Base-by-base conservation (phyloP, 2,797 vertebrate species). In the Oreonectes daqikongensis region DNA sequence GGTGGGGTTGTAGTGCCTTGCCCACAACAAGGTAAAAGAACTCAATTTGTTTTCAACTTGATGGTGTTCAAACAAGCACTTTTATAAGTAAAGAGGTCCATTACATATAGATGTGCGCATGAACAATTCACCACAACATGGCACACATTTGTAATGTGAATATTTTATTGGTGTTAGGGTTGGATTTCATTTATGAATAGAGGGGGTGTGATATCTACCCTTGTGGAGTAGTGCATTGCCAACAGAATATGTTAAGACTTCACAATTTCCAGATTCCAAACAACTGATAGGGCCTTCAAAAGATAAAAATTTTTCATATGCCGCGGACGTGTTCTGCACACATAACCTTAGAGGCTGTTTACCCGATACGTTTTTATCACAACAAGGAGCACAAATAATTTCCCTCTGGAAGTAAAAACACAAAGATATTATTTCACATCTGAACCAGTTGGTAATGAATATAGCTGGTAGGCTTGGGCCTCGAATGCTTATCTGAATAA, bases 291-390 rank as follows among this genome's bases (percentile, higher is more conserved):
- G 50, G 48, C 6, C 2, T 69, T 14, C 35, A 9, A 59, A 55
- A 55, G 68, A 69, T 70, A 55, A 42, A n/a, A 32, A 11, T 60
- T 32, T 46, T 22, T 72, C 69, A 35, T 24, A 35, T 48, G 55
- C 2, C 1, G 3, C 26, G 1, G 28, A 32, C 70, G 42, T 61
- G 70, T 22, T 48, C 71, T 38, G 59, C 28, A 38, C 50, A 10
- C 10, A 52, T 32, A 50, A 18, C 28, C 55, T 52, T 32, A 12
- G 55, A 20, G 48, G 8, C 42, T 72, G 57, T 72, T 32, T 24
- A 48, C 28, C 35, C 26, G 6, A 60, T 22, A 38, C 1, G 1
- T 11, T 11, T 35, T 35, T 20, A 61, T 35, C 59, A 20, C 57
- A 32, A 59, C 26, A 46, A 44, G 1, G 3, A 46, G 18, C 24